phyloP scores from a whole-genome alignment of 2,797 vertebrate genomes.

The Danio tinwini region DNA sequence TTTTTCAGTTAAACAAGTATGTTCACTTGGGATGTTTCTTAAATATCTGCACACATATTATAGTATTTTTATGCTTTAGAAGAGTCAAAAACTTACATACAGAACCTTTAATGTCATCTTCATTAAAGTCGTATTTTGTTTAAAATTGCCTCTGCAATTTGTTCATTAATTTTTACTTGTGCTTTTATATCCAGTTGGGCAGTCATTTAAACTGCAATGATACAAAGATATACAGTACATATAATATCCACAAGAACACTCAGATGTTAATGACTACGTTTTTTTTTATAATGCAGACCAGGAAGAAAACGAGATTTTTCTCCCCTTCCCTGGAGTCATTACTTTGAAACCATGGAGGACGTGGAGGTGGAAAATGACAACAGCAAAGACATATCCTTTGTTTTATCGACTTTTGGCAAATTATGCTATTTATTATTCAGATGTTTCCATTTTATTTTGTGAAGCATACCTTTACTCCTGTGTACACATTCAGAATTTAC shows the following conservation, averaged over 20 bases:
- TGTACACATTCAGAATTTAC: slow-evolving; percentile 97
- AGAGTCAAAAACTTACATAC: too few relatives aligned
- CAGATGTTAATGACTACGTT: neutral
- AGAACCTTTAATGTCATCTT: too few relatives aligned
- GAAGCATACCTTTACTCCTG: slow-evolving; percentile 81
- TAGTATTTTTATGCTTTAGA: too few relatives aligned
- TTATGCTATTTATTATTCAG: neutral
- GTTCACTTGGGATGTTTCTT: too few relatives aligned
- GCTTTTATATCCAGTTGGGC: neutral
- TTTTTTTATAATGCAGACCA: slow-evolving; percentile 79
- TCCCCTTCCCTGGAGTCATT: slow-evolving; percentile 93
- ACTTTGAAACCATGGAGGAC: slow-evolving; percentile 96
- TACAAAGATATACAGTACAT: neutral
- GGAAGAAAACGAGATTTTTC: slow-evolving; percentile 93
- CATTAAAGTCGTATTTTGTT: too few relatives aligned
- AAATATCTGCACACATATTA: too few relatives aligned
- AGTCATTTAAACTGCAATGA: neutral
- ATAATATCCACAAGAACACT: neutral
- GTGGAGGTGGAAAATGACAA: slow-evolving; percentile 92
- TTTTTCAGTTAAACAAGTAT: too few relatives aligned
- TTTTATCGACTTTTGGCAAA: neutral
- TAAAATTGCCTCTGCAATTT: too few relatives aligned
- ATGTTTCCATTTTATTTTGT: neutral
- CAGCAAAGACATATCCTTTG: slow-evolving; percentile 96
- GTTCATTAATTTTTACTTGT: neutral